Evolutionary conservation across 2,888 invertebrate species (phyloP), one percentile per base, ranked within the genome.

Genomic region (Steinernema hermaphroditum): DNA sequence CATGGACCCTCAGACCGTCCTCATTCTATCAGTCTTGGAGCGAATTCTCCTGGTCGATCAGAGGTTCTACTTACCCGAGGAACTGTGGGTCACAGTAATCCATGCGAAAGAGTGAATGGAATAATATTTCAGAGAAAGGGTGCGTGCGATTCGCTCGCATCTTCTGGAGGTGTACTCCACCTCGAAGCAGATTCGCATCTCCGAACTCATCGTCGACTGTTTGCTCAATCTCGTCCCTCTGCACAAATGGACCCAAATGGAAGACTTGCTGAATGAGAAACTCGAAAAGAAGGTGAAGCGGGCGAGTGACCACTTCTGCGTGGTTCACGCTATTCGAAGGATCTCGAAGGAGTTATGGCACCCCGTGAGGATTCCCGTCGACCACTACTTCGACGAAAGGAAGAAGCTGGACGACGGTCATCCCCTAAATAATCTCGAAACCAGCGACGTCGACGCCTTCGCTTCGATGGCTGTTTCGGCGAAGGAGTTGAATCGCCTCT

Each of bases 1-100:
- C 32, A 62, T 62, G 62, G 62, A 62, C 29, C 32, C 62, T 62
- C 24, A 62, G 9, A 19, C 32, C 1, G 62, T 62, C 27, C 54
- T 54, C 27, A 16, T 54, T 16, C 27, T 54, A 27, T 54, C 54
- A 2, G 27, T 54, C 27, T 27, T 54, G 54, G 54, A 54, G 27
- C 54, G 54, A 6, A 27, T 54, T 6, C 27, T 54, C 16, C 24
- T 54, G 6, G 54, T 54, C 54, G 54, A 54, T 22, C 6, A 54
- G 22, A 22, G 27, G 27, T 27, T 54, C 4, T 27, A 24, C 22
- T 14, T 2, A 6, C 2, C 2, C 16, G 6, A 24, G 6, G 54
- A 54, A 22, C 6, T 54, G 54, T 54, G 16, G 16, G 54, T 16
- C 27, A 2, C 14, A 2, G 2, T 12, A 54, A 27, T 6, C 12